Evolutionary conservation across 2,113 vertebrate species (phyloP), one percentile per base, ranked within the genome.

Genomic region (Caretta caretta): DNA sequence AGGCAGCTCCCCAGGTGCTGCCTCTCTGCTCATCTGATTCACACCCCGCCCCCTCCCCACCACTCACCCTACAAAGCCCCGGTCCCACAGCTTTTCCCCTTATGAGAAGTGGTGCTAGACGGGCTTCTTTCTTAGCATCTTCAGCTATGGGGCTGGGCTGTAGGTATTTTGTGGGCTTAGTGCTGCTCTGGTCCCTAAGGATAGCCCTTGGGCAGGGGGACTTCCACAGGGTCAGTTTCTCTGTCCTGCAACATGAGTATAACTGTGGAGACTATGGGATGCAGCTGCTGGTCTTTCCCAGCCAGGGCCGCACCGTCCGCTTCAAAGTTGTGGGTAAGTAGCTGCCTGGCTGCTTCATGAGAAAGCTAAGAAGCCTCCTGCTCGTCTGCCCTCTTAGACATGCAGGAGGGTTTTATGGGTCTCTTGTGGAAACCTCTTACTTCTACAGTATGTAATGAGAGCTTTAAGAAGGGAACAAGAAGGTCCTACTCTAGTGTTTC

Each of bases 251-350:
- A 48, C 92, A 97, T 0, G 85, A 93, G n/a, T 98, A 97, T 0
- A 84, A 93, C 29, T 98, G 97, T 0, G 96, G 98, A 8, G 69
- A 92, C 2, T 0, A 82, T 2, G 76, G 96, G 17, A 95, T 98
- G 98, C 97, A 97, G 94, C 94, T 98, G 31, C 85, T 92, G 49
- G 98, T 93, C 0, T 20, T 88, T 10, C 97, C 97, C 0, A 0
- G 22, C 5, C 93, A 2, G 0, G 94, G 95, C 76, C 96, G 5
- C 57, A 31, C 56, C 0, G 4, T 98, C 49, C 95, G 57, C 87
- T 98, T 98, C 96, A 97, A 97, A 38, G 97, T 98, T 35, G 4
- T 98, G 75, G 98, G 97, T 98, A 92, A 98, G 98, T 87, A 20
- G 2, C 1, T 11, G n/a, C 1, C 3, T 29, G 20, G 5, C 1